Conservation (phyloP, 1,140 invertebrate species). For the Rhopalosiphum padi region DNA sequence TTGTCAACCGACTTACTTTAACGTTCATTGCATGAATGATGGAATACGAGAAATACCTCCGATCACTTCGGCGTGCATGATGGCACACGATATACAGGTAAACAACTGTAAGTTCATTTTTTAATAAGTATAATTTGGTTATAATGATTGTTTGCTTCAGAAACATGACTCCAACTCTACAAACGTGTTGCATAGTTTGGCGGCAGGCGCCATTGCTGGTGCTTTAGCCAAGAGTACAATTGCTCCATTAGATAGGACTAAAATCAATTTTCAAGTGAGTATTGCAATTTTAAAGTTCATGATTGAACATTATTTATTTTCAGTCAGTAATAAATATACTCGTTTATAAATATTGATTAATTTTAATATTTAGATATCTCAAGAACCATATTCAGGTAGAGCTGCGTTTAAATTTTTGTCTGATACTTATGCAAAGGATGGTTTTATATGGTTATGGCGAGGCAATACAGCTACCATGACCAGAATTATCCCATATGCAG, state of each 20-base stretch:
- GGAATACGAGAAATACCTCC: not conserved
- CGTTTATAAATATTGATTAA: not conserved
- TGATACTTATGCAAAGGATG: slow-evolving; percentile 75
- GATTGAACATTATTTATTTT: not conserved
- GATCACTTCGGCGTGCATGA: not conserved
- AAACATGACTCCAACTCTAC: slow-evolving; percentile 64
- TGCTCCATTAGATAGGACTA: slow-evolving; percentile 95
- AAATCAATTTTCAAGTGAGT: slow-evolving; percentile 94
- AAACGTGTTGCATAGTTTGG: slow-evolving; percentile 74
- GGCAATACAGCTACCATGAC: slow-evolving; percentile 99
- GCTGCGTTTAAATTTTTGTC: slow-evolving; percentile 82
- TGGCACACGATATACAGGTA: slow-evolving; percentile 28
- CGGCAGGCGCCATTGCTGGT: slow-evolving; percentile 88
- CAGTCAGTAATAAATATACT: not conserved
- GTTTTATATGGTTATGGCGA: slow-evolving; percentile 86
- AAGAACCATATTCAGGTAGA: slow-evolving; percentile 79
- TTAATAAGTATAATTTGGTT: not conserved
- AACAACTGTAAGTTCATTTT: not conserved
- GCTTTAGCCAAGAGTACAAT: slow-evolving; percentile 95
- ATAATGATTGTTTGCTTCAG: slow-evolving; percentile 58
- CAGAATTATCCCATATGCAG: slow-evolving; percentile 94
- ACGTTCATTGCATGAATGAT: slow-evolving; percentile 13
- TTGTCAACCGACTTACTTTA: not conserved
- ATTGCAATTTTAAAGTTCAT: not conserved
- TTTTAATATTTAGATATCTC: slow-evolving; percentile 64